Evolutionary conservation across 2,888 invertebrate species (phyloP).

Genomic region (Philonicus albiceps): DNA sequence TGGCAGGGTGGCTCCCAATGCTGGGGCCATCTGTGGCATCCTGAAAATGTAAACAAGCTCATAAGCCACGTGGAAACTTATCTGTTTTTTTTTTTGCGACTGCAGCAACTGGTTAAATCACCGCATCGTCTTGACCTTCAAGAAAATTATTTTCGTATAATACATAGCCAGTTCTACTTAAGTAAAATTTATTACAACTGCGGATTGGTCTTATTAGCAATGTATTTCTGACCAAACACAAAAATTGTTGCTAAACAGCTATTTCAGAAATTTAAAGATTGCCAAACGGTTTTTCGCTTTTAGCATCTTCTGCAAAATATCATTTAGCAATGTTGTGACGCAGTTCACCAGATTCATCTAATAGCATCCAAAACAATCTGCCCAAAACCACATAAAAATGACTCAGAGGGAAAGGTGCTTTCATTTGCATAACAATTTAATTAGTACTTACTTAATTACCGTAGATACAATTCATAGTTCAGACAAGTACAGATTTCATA

Average conservation of each 20-base stretch:
- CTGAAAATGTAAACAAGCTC: neutral
- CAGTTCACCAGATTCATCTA: neutral
- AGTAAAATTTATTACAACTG: neutral
- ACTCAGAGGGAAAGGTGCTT: neutral
- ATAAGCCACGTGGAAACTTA: neutral
- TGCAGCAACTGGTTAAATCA: neutral
- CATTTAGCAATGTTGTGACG: neutral
- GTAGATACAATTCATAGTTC: neutral
- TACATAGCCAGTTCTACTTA: neutral
- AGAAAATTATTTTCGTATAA: neutral
- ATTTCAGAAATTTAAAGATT: neutral
- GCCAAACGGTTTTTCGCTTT: neutral
- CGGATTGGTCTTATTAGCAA: neutral
- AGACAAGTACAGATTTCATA: neutral
- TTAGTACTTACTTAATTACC: neutral
- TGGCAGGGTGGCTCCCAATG: neutral
- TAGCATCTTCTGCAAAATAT: neutral
- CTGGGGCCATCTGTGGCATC: neutral
- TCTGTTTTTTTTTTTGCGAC: neutral
- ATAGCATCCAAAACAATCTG: neutral
- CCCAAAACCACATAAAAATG: neutral
- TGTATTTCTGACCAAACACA: neutral
- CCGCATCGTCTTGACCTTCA: neutral
- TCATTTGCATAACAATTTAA: neutral
- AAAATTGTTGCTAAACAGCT: neutral